Base-by-base conservation (phyloP, 2,888 invertebrate genomes). In the Lasioglossum lativentre region DNA sequence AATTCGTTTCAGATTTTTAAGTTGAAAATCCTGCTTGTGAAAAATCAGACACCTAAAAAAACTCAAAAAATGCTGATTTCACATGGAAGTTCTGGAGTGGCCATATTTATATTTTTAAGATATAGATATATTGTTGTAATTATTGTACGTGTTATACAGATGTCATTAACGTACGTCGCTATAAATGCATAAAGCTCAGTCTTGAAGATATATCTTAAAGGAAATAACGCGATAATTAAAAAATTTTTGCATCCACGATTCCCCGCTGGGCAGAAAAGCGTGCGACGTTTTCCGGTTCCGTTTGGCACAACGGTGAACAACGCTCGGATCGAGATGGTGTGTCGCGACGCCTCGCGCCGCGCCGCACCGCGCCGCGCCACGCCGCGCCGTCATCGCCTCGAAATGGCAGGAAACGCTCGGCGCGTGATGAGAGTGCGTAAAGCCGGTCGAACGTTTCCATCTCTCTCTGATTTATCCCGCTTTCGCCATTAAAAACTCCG, bases 391-490 rank as follows among this genome's bases (percentile, higher is more conserved):
- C 71, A 80, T 59, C 14, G 68, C 23, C 68, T 38, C 63, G 70
- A 83, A 70, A 68, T 80, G 84, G 85, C 92, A 90, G 91, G 92
- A 91, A 91, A 84, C 84, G 66, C 78, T 56, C 68, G 38, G 85
- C 84, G 90, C 91, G 91, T 91, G 91, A 92, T 76, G 80, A 80
- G 91, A 87, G 85, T 91, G 85, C 90, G 80, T 83, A 85, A 66
- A 86, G 79, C 56, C 85, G 68, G 47, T 79, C 79, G 78, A 68
- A 56, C 79, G 68, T 47, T 30, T 30, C 45, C 52, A 70, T 42
- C 56, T 63, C 70, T 72, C 70, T 16, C 16, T 27, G 52, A 70
- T 27, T 79, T 82, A 75, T 56, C 75, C 82, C 72, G 71, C 56
- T 82, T 86, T 75, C 86, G 78, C 80, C 86, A 83, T 88, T 89